phyloP scores from a whole-genome alignment of 2,113 vertebrate genomes.

The Misgurnus anguillicaudatus region DNA sequence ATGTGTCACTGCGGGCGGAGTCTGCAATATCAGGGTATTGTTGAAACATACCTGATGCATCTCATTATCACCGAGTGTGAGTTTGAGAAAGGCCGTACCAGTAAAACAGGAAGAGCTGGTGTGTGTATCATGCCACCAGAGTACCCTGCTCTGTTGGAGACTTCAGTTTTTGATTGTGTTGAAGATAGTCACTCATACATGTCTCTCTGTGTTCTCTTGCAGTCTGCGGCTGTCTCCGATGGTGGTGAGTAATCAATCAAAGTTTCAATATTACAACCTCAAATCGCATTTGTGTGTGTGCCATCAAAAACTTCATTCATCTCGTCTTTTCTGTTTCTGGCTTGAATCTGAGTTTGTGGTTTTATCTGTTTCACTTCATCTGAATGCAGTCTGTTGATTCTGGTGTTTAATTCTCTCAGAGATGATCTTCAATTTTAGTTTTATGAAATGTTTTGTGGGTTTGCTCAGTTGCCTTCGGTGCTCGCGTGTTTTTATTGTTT shows the following conservation, averaged over 20 bases:
- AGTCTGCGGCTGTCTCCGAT: conserved; percentile 97
- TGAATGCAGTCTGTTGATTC: neutral
- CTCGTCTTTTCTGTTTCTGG: neutral
- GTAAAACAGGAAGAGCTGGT: conserved; percentile 38
- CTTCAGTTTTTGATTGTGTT: conserved; percentile 48
- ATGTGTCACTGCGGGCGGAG: conserved; percentile 28
- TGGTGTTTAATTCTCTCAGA: neutral
- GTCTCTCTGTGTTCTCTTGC: conserved; percentile 86
- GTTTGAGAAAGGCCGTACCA: conserved; percentile 50
- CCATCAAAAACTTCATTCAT: neutral
- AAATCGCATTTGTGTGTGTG: conserved; percentile 9
- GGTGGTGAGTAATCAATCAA: conserved; percentile 86
- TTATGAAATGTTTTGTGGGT: neutral
- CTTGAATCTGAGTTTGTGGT: neutral
- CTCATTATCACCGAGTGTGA: conserved; percentile 41
- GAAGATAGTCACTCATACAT: conserved; percentile 78
- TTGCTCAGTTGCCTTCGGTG: neutral
- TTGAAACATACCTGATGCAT: conserved; percentile 24
- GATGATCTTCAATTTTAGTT: neutral
- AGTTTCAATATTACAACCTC: neutral
- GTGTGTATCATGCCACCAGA: conserved; percentile 49
- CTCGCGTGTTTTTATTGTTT: neutral
- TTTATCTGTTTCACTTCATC: neutral
- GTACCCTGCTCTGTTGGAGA: conserved; percentile 39
- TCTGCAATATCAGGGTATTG: neutral